Base-by-base conservation (phyloP, 2,888 invertebrate species). In the Drosophila yooni region DNA sequence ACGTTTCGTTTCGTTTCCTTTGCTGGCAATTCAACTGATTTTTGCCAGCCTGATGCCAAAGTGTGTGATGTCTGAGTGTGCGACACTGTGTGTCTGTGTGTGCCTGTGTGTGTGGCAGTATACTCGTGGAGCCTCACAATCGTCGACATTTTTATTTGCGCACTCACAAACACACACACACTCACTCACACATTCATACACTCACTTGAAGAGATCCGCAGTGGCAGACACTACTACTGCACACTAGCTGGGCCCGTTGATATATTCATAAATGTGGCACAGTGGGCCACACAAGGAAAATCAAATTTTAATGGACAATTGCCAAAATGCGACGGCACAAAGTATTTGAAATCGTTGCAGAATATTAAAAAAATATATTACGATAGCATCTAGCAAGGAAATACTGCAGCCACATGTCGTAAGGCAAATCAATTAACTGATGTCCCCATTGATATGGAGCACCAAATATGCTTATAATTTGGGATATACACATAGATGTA, bases 81-180 rank as follows among this genome's bases (percentile, higher is more conserved):
- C 25, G 15, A 25, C 15, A 13, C 53, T 64, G 34, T 57, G 52
- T 57, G 58, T 60, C 36, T 40, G n/a, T 58, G n/a, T 50, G 5
- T 64, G 13, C 52, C n/a, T 61, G 25, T 53, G 27, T 73, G 54
- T 72, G 53, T 43, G 43, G 5, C 43, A 43, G 43, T 43, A 6
- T 43, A 11, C 60, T 27, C 50, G 61, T 38, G 58, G 67, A 67
- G 68, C 65, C 69, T 69, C 63, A 79, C 79, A 81, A 83, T 81
- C 83, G 88, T 88, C 86, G 88, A 83, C 85, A 86, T 83, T 86
- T 88, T 86, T 88, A 85, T 85, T 88, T 85, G 81, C 83, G 83
- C 80, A 61, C 75, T 27, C 64, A 59, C 52, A 61, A 27, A 21
- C 67, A 59, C 50, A 60, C 50, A 60, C 59, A 54, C 61, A 62